Conservation (phyloP, 2,797 vertebrate species). For the Spinus olivaceus region DNA sequence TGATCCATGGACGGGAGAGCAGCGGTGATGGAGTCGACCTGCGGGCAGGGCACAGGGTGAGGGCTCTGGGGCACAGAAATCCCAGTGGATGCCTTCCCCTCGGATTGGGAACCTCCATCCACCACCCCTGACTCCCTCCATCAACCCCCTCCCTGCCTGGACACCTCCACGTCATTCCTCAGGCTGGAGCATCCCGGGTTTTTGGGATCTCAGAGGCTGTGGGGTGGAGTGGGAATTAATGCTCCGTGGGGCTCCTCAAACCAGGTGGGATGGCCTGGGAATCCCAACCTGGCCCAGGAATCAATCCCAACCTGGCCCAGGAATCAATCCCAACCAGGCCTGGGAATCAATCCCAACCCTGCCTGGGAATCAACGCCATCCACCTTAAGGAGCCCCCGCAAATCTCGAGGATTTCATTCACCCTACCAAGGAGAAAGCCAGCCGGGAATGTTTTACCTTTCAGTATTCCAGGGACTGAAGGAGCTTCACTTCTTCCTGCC, state of each 20-base stretch:
- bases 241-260: rapidly evolving
- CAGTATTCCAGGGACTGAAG: neutral
- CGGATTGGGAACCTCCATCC: neutral
- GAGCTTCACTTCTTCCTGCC: neutral
- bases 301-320: neutral
- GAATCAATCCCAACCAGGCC: neutral
- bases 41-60: neutral
- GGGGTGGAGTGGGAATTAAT: too few relatives aligned
- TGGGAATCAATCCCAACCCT: neutral
- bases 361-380: neutral
- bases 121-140: rapidly evolving
- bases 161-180: neutral
- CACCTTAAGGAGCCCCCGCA: neutral
- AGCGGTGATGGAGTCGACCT: neutral
- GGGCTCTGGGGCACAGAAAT: rapidly evolving
- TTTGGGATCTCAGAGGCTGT: neutral
- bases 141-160: neutral
- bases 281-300: neutral
- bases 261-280: neutral
- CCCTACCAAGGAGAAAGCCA: neutral
- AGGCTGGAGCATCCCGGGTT: rapidly evolving
- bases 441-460: conserved; percentile 1
- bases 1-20: neutral
- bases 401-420: neutral
- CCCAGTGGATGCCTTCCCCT: too few relatives aligned